Conservation (phyloP, 2,888 invertebrate species). For the Danaus chrysippus region DNA sequence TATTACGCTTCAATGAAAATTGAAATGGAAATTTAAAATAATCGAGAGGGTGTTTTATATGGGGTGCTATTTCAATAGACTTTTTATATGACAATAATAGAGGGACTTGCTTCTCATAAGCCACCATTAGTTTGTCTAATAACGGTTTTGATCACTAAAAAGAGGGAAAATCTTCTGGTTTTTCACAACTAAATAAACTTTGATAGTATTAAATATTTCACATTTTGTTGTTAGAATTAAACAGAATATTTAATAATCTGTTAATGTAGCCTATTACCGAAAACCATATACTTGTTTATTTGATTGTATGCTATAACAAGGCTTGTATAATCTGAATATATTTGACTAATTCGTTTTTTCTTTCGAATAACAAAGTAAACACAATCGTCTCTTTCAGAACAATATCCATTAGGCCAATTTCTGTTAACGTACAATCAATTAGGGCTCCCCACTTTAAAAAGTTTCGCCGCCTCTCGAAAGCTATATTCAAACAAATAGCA, state of each 20-base stretch:
- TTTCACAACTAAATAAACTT: too few species aligned
- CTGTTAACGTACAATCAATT: conserved; percentile 69
- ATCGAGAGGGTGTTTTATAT: conserved; percentile 57
- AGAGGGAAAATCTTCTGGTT: conserved; percentile 4
- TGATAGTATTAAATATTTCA: too few species aligned
- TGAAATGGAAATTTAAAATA: conserved; percentile 62
- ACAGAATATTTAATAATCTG: too few species aligned
- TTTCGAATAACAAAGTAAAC: conserved; percentile 10
- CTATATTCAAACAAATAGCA: conserved; percentile 71
- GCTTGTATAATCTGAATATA: too few species aligned
- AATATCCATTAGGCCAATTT: conserved; percentile 60
- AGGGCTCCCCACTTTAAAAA: conserved; percentile 38
- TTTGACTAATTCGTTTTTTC: too few species aligned
- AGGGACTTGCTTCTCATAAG: conserved; percentile 61
- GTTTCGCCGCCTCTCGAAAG: conserved; percentile 39
- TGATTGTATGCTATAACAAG: too few species aligned
- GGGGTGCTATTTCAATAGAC: conserved; percentile 58
- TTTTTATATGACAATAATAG: conserved; percentile 60
- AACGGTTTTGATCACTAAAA: conserved; percentile 45
- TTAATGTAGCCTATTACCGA: too few species aligned
- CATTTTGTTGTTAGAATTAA: too few species aligned
- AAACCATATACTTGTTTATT: too few species aligned
- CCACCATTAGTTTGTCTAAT: conserved; percentile 66
- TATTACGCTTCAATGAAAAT: conserved; percentile 42
- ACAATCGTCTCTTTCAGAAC: conserved; percentile 45